phyloP scores from a whole-genome alignment of 2,113 vertebrate species.

The Semnornis frantzii region DNA sequence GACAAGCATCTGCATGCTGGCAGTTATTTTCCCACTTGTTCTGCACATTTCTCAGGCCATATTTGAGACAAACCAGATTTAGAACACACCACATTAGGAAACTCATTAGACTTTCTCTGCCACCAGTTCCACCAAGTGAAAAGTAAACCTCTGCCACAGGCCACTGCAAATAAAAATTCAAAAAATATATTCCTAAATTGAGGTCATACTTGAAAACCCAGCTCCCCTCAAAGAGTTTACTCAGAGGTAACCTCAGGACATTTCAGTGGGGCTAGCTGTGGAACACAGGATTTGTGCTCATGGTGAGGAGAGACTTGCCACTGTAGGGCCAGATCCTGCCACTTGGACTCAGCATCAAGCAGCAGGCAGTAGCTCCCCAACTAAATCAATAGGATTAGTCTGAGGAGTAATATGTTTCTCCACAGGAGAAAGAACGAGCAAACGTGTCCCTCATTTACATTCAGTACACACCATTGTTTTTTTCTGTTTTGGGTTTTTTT shows the following conservation, averaged over 20 bases:
- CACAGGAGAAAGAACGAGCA: not conserved
- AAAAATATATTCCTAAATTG: not conserved
- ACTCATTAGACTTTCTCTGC: conserved; percentile 51
- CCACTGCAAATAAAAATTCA: not conserved
- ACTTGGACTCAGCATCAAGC: not conserved
- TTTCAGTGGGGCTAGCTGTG: not conserved
- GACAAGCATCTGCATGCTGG: not conserved
- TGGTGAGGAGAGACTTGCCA: not conserved
- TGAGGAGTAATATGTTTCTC: conserved; percentile 13
- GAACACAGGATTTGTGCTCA: not conserved
- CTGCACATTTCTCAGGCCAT: conserved; percentile 15
- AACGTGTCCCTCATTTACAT: not conserved
- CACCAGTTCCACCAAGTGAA: not conserved
- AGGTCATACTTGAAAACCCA: not conserved
- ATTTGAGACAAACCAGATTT: conserved; percentile 69
- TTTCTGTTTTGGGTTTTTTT: not conserved
- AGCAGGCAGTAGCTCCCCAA: not conserved
- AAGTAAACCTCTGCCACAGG: not conserved
- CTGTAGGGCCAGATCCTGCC: not conserved
- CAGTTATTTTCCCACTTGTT: conserved; percentile 38
- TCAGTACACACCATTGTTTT: not conserved
- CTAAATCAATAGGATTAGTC: conserved; percentile 25
- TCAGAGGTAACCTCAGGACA: not conserved
- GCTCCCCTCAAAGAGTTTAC: not conserved
- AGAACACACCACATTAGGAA: conserved; percentile 58